Percentiles rank a stretch among this genome's conserved stretches.
These are phyloP conservation scores for Lydus trimaculatus DNA, from an alignment of 2,888 invertebrate genomes.

Conservation along the genomic window DNA sequence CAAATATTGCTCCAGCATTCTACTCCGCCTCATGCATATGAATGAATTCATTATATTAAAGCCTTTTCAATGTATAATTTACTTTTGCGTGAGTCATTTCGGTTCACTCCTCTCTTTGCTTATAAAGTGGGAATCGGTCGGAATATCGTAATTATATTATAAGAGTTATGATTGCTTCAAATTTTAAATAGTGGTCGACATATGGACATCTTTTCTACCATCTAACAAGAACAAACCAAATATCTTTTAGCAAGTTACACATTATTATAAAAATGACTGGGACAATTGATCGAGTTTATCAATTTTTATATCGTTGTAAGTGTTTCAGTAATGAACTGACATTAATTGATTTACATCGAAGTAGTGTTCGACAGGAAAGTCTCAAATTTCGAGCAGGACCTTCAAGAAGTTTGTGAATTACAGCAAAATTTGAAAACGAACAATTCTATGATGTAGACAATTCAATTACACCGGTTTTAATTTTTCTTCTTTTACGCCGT, in stretches of 20 bases:
- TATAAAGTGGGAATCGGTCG: slow-evolving; percentile 57
- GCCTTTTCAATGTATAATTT: slow-evolving; percentile 73
- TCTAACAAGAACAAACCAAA: neutral
- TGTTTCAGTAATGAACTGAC: too few species aligned
- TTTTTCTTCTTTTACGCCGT: too few species aligned
- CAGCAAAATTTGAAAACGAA: too few species aligned
- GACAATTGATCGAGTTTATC: too few species aligned
- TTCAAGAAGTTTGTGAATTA: too few species aligned
- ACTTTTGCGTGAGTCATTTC: slow-evolving; percentile 72
- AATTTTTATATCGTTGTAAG: neutral
- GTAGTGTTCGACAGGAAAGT: neutral
- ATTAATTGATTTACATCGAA: too few species aligned
- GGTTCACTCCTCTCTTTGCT: slow-evolving; percentile 57
- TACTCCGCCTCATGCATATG: slow-evolving; percentile 68
- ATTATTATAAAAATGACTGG: too few species aligned
- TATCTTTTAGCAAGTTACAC: neutral
- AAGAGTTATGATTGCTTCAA: slow-evolving; percentile 43
- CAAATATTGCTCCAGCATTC: slow-evolving; percentile 68
- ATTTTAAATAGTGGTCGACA: slow-evolving; percentile 3
- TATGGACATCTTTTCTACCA: neutral
- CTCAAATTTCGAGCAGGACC: neutral
- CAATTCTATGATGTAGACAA: too few species aligned
- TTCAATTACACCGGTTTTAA: too few species aligned
- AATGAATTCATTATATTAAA: slow-evolving; percentile 72
- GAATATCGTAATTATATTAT: slow-evolving; percentile 59